Base-by-base conservation (phyloP, 2,113 vertebrate genomes). In the Psilopogon haemacephalus region DNA sequence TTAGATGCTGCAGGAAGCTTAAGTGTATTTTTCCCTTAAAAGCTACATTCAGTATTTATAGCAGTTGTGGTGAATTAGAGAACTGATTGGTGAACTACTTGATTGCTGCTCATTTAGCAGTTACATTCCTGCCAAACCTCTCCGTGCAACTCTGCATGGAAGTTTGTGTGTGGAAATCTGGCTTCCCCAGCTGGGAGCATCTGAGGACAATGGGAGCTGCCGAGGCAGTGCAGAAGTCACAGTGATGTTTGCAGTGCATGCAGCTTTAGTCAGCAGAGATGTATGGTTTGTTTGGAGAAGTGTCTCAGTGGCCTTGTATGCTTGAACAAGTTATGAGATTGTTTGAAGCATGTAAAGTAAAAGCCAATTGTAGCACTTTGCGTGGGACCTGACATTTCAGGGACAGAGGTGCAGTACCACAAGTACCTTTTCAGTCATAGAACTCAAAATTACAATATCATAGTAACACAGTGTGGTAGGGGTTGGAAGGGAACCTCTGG, bases 51-150 rank as follows among this genome's bases (percentile, higher is more conserved):
- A 38, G 40, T 95, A 93, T 91, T 96, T 96, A 91, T 92, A 93
- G 93, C 72, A 86, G 93, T 94, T 71, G 91, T 85, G 72, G 72
- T 89, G 95, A 96, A 91, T 95, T 91, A 80, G 93, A 56, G 56
- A 87, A 85, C 91, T 93, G 93, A 91, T 89, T 87, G 87, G 68
- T 87, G 94, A 92, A 73, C 89, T 63, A 23, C 72, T 92, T 95
- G 91, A 92, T 96, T 92, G 93, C 89, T 62, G 74, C 89, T 96
- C 89, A 64, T 85, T 94, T 94, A 83, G 78, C 60, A 68, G 40
- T 67, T 86, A 40, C 2, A 15, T 23, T 73, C 8, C 65, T 92
- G 84, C 93, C 82, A 89, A 27, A 73, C 48, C 30, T 70, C 72
- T 46, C 11, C 2, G 40, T 7, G 72, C 87, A 64, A 33, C 85